phyloP scores from a whole-genome alignment of 2,113 vertebrate genomes.

The Sander lucioperca region DNA sequence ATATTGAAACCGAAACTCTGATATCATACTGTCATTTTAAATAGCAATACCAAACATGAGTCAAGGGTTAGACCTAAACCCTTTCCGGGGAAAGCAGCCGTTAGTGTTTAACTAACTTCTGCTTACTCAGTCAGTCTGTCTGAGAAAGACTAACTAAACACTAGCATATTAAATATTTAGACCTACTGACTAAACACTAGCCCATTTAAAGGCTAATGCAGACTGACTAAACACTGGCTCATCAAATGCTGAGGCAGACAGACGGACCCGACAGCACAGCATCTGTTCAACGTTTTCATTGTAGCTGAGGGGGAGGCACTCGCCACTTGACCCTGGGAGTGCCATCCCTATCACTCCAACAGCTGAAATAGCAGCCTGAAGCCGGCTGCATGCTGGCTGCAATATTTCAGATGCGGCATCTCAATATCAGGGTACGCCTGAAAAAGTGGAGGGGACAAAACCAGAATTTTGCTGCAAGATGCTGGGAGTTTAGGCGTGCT shows the following conservation, averaged over 20 bases:
- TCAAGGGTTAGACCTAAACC: neutral
- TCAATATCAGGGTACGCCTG: slow-evolving; percentile 3
- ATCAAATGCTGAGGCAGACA: slow-evolving; percentile 57
- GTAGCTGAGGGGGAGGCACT: slow-evolving; percentile 28
- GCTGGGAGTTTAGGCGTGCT: slow-evolving; percentile 7
- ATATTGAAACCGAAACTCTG: neutral
- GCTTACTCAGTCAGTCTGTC: slow-evolving; percentile 20
- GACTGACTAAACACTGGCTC: slow-evolving; percentile 41
- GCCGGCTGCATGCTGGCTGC: slow-evolving; percentile 28
- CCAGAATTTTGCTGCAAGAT: neutral
- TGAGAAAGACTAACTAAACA: slow-evolving; percentile 49
- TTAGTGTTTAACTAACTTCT: slow-evolving; percentile 18
- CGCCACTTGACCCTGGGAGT: slow-evolving; percentile 53
- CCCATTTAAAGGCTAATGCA: slow-evolving; percentile 47
- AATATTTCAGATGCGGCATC: neutral
- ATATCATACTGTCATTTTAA: neutral
- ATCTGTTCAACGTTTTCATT: slow-evolving; percentile 66
- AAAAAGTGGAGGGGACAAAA: neutral
- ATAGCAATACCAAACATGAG: neutral
- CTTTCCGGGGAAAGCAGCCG: slow-evolving; percentile 17
- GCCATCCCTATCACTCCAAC: slow-evolving; percentile 23
- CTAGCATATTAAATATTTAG: slow-evolving; percentile 58
- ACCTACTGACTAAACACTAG: slow-evolving; percentile 49
- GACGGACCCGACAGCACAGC: slow-evolving; percentile 62
- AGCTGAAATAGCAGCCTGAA: slow-evolving; percentile 58